Evolutionary conservation across 2,888 invertebrate genomes (phyloP).

Genomic region (Drosophila percnosoma): DNA sequence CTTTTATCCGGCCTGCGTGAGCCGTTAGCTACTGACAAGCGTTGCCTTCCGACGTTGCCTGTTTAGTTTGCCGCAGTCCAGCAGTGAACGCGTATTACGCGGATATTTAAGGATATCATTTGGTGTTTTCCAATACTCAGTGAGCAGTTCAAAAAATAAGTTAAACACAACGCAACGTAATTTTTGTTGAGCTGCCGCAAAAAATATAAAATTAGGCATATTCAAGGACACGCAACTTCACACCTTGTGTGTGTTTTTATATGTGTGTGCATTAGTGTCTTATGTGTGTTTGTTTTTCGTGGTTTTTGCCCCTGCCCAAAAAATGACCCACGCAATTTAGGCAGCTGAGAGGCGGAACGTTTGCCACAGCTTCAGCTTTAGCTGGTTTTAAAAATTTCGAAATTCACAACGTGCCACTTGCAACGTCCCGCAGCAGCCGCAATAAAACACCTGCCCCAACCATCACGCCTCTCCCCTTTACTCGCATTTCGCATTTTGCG

Average conservation of each 20-base stretch:
- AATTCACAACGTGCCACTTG: slow-evolving; percentile 68
- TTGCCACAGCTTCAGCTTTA: slow-evolving; percentile 44
- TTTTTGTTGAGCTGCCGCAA: slow-evolving; percentile 40
- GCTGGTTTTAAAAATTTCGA: slow-evolving; percentile 58
- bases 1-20: slow-evolving; percentile 53
- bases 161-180: slow-evolving; percentile 18
- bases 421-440: slow-evolving; percentile 58
- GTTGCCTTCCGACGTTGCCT: slow-evolving; percentile 29
- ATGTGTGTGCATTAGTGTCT: slow-evolving; percentile 16
- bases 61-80: slow-evolving; percentile 78
- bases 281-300: slow-evolving; percentile 12
- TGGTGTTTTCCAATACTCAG: slow-evolving; percentile 1
- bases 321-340: slow-evolving; percentile 49
- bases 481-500: slow-evolving; percentile 26
- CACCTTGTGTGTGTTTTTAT: slow-evolving; percentile 5
- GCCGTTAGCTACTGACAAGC: slow-evolving; percentile 36
- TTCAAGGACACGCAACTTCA: slow-evolving; percentile 21
- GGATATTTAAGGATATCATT: slow-evolving; percentile 49
- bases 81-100: slow-evolving; percentile 69
- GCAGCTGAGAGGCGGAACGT: slow-evolving; percentile 44
- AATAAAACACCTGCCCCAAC: slow-evolving; percentile 64
- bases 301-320: slow-evolving; percentile 15
- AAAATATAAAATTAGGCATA: slow-evolving; percentile 5
- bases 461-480: background rate
- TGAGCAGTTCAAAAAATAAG: slow-evolving; percentile 13